Conservation (phyloP, 2,888 invertebrate species). For the Drosophila paracracens region DNA sequence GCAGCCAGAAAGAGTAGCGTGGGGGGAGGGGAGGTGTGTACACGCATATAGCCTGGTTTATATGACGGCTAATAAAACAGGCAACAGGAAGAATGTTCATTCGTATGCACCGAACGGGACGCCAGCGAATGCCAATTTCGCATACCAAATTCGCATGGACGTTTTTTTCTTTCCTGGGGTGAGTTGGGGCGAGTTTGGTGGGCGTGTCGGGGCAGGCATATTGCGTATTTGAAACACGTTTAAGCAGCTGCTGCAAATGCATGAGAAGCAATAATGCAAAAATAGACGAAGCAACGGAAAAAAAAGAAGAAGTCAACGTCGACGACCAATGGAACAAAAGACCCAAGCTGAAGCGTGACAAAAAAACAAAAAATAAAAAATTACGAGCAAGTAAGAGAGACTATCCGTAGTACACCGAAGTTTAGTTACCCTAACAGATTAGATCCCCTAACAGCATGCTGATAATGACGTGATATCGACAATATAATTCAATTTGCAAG, state of each 20-base stretch:
- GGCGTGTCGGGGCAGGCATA: conserved; percentile 36
- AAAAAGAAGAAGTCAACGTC: conserved; percentile 10
- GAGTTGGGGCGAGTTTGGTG: conserved; percentile 1
- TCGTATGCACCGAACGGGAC: conserved; percentile 65
- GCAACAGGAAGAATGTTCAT: conserved; percentile 52
- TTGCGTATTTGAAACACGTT: conserved; percentile 79
- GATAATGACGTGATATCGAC: neutral
- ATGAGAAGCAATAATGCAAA: conserved; percentile 67
- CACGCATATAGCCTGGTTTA: conserved; percentile 53
- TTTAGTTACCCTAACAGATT: neutral
- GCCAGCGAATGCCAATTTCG: conserved; percentile 53
- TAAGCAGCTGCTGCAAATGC: conserved; percentile 75
- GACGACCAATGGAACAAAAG: conserved; percentile 43
- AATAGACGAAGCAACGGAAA: conserved; percentile 27
- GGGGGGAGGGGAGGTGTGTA: neutral
- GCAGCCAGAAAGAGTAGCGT: neutral
- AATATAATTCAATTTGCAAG: neutral
- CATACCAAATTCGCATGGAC: conserved; percentile 57
- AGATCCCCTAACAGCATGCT: neutral
- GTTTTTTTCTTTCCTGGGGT: conserved; percentile 6
- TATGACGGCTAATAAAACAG: conserved; percentile 71
- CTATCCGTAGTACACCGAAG: neutral
- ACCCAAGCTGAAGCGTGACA: conserved; percentile 66
- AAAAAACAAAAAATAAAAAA: conserved; percentile 15
- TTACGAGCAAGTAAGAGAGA: neutral